These are phyloP conservation scores for Aegotheles bennettii DNA, from an alignment of 2,113 vertebrate genomes.

Conservation along the genomic window DNA sequence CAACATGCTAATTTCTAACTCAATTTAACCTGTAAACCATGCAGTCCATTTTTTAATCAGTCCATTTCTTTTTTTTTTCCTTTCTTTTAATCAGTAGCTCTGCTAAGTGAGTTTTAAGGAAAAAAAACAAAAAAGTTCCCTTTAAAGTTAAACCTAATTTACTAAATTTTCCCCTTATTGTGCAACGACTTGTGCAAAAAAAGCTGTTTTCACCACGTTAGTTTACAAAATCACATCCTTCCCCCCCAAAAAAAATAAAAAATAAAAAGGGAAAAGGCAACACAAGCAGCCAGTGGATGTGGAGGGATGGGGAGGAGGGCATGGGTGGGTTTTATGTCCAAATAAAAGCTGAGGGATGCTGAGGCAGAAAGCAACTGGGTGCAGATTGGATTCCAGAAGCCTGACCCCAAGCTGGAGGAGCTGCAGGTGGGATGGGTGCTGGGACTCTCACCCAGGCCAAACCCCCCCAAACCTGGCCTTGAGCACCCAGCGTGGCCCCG, in stretches of 20 bases:
- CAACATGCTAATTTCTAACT: conserved; percentile 67
- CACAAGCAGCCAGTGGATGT: background rate
- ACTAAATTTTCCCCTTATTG: conserved; percentile 54
- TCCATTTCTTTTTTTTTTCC: background rate
- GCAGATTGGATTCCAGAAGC: background rate
- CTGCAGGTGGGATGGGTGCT: background rate
- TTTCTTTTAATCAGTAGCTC: conserved; percentile 52
- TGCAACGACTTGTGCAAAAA: conserved; percentile 72
- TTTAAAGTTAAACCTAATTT: conserved; percentile 62
- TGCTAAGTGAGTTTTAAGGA: conserved; percentile 50
- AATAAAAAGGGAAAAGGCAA: background rate
- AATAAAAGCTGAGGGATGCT: background rate
- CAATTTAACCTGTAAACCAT: conserved; percentile 22
- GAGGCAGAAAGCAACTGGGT: background rate
- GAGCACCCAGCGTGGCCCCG: background rate
- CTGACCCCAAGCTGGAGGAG: background rate
- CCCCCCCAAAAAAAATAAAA: background rate
- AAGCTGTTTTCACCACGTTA: conserved; percentile 39
- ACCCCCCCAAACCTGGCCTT: background rate
- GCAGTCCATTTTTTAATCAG: background rate
- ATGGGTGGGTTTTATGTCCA: background rate
- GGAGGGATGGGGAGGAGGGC: background rate
- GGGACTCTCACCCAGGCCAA: fast-evolving
- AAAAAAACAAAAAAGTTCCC: conserved; percentile 41
- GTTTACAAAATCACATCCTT: background rate